phyloP scores from a whole-genome alignment of 2,797 vertebrate genomes.

The Parauchenoglanis punctatus region DNA sequence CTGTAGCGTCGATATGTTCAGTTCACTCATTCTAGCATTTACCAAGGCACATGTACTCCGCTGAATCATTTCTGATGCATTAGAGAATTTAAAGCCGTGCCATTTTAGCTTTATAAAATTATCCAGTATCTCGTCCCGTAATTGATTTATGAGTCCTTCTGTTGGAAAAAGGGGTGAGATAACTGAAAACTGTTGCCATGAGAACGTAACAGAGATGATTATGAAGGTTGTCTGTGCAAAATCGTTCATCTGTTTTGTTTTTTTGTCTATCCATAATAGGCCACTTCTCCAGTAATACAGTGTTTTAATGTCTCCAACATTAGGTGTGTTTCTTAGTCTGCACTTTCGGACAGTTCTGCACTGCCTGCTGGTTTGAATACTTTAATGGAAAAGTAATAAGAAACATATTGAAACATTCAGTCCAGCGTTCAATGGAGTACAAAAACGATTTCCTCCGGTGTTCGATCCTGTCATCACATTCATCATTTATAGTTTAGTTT shows the following conservation, averaged over 20 bases:
- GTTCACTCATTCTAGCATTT: background rate
- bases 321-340: background rate
- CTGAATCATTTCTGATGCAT: background rate
- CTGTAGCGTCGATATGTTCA: background rate
- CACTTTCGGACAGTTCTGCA: background rate
- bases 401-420: background rate
- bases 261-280: background rate
- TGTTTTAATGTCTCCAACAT: background rate
- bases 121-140: background rate
- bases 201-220: background rate
- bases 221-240: background rate
- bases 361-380: background rate
- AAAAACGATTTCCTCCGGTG: background rate
- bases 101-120: background rate
- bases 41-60: background rate
- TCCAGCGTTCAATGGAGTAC: background rate
- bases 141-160: background rate
- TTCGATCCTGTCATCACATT: background rate
- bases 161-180: background rate
- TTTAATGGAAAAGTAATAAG: slow-evolving; percentile 1
- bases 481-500: background rate
- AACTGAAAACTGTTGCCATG: background rate
- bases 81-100: background rate
- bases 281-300: background rate
- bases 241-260: background rate